Percentiles rank a stretch among this genome's conserved stretches.
These are phyloP conservation scores for Corythucha ciliata DNA, from an alignment of 2,888 invertebrate genomes.

Conservation along the genomic window DNA sequence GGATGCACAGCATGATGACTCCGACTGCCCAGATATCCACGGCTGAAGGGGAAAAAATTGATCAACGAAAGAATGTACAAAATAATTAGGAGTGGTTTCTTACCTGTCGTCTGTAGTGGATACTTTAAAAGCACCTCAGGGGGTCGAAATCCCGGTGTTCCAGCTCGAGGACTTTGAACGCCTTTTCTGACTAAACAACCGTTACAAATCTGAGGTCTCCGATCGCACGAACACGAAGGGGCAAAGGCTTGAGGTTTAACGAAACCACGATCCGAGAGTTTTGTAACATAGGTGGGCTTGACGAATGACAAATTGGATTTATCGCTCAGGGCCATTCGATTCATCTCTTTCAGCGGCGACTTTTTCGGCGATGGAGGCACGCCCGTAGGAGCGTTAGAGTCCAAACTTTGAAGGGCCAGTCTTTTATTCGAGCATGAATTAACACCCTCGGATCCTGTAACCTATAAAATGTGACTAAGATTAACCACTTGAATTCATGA, in stretches of 20 bases:
- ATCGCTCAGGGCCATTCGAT: neutral
- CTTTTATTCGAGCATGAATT: conserved; percentile 22
- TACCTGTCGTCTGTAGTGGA: conserved; percentile 65
- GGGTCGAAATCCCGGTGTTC: conserved; percentile 81
- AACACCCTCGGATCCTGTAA: neutral
- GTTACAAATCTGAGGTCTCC: conserved; percentile 56
- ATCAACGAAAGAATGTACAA: neutral
- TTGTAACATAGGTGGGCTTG: neutral
- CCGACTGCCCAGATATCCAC: conserved; percentile 87
- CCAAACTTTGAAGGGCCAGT: conserved; percentile 24
- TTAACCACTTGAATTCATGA: too few species aligned
- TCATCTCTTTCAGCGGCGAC: neutral
- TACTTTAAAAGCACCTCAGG: conserved; percentile 76
- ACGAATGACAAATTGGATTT: neutral
- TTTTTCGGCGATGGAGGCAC: neutral
- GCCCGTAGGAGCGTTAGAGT: neutral
- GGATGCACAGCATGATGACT: conserved; percentile 66
- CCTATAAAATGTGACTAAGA: too few species aligned
- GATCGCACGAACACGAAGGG: conserved; percentile 63
- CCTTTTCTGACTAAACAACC: conserved; percentile 54
- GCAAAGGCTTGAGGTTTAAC: conserved; percentile 22
- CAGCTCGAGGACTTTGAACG: conserved; percentile 69
- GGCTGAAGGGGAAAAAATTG: conserved; percentile 44
- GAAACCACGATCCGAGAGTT: conserved; percentile 6
- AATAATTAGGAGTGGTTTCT: conserved; percentile 12